These are phyloP conservation scores for Tapirus terrestris DNA, from an alignment of 2,113 vertebrate genomes.

Conservation along the genomic window DNA sequence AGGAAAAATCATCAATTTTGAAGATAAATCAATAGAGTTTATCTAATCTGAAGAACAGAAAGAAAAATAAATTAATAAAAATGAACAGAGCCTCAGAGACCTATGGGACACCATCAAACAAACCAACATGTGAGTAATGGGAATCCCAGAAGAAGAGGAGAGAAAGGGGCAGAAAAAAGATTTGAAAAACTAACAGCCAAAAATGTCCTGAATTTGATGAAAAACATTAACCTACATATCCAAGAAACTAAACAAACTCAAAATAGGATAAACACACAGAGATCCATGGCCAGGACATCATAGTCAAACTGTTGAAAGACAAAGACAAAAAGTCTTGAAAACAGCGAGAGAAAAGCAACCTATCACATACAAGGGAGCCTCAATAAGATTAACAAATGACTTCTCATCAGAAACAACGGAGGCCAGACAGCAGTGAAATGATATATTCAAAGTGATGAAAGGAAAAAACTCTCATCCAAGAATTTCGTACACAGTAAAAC, in stretches of 20 bases:
- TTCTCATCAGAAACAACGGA: background rate
- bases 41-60: background rate
- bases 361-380: background rate
- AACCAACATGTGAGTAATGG: background rate
- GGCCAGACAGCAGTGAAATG: background rate
- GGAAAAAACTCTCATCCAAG: background rate
- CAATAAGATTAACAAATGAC: background rate
- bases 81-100: background rate
- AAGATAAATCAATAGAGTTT: background rate
- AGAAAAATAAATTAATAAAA: background rate
- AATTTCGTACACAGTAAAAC: background rate
- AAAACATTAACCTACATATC: background rate
- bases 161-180: background rate
- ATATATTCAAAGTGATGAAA: background rate
- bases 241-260: background rate
- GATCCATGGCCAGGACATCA: background rate
- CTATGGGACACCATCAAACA: no score
- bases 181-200: background rate
- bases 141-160: background rate
- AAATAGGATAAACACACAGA: background rate
- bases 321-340: background rate
- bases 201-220: background rate
- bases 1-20: background rate
- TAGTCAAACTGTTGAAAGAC: background rate
- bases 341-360: background rate